phyloP scores from a whole-genome alignment of 1,140 invertebrate species.

The Lasioglossum albipes region DNA sequence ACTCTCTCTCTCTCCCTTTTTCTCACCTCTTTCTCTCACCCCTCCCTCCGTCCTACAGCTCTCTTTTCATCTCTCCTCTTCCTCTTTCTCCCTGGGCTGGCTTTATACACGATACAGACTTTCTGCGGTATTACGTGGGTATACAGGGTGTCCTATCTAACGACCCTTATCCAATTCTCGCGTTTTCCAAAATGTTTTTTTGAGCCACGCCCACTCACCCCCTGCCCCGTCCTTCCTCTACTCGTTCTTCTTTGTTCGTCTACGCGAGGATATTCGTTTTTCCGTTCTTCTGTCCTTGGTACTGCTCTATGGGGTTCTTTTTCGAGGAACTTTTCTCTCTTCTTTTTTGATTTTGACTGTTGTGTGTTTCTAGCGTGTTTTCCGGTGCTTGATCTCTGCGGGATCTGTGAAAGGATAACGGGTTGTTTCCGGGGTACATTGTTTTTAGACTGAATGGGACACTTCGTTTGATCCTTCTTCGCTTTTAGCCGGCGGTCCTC shows the following conservation, averaged over 20 bases:
- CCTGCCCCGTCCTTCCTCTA: not conserved
- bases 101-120: slow-evolving; percentile 48
- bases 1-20: slow-evolving; percentile 10
- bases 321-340: not conserved
- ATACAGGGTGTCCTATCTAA: slow-evolving; percentile 43
- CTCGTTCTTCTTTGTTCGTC: not conserved
- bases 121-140: slow-evolving; percentile 34
- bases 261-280: too few species aligned
- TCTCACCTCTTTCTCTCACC: slow-evolving; percentile 17
- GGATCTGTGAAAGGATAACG: not conserved
- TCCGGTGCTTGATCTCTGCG: not conserved
- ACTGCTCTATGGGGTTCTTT: too few species aligned
- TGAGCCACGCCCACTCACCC: not conserved
- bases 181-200: slow-evolving; percentile 24
- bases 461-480: not conserved
- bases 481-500: too few species aligned
- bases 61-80: slow-evolving; percentile 31
- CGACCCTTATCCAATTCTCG: slow-evolving; percentile 39
- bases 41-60: not conserved
- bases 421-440: not conserved
- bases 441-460: not conserved
- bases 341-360: not conserved
- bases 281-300: too few species aligned
- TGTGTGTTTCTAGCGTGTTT: not conserved
- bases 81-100: slow-evolving; percentile 23